Evolutionary conservation across 2,888 invertebrate genomes (phyloP).

Genomic region (Ischnus inquisitorius): DNA sequence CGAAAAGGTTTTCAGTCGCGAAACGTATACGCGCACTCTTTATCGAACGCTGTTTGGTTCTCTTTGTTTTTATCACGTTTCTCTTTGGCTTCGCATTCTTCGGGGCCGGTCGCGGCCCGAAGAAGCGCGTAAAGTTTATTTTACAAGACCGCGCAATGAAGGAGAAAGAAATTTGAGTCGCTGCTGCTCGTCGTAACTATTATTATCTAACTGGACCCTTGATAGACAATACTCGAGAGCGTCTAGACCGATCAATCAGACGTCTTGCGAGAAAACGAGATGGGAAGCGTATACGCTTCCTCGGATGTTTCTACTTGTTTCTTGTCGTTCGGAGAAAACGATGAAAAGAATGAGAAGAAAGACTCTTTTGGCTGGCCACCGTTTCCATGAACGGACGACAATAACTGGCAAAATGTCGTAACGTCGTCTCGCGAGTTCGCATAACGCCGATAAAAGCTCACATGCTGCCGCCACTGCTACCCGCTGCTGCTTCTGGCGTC

Average conservation of each 20-base stretch:
- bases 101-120: no score
- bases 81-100: not conserved
- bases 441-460: constrained; percentile 53
- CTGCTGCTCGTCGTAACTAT: not conserved
- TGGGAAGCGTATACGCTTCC: not conserved
- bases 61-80: not conserved
- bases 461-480: not conserved
- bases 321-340: not conserved
- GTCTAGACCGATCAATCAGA: constrained; percentile 17
- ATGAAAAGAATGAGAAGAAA: not conserved
- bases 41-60: not conserved
- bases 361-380: constrained; percentile 1
- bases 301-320: not conserved
- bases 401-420: constrained; percentile 49
- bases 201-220: no score
- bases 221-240: not conserved
- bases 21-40: not conserved
- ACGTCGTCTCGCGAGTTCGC: constrained; percentile 33
- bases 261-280: constrained; percentile 4
- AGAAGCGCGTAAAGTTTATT: no score
- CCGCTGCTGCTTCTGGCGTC: constrained; percentile 25
- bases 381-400: constrained; percentile 26
- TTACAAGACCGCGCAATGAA: not conserved
- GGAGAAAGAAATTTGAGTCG: not conserved
- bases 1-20: not conserved